phyloP scores from a whole-genome alignment of 2,888 invertebrate species.

The Seladonia tumulorum region DNA sequence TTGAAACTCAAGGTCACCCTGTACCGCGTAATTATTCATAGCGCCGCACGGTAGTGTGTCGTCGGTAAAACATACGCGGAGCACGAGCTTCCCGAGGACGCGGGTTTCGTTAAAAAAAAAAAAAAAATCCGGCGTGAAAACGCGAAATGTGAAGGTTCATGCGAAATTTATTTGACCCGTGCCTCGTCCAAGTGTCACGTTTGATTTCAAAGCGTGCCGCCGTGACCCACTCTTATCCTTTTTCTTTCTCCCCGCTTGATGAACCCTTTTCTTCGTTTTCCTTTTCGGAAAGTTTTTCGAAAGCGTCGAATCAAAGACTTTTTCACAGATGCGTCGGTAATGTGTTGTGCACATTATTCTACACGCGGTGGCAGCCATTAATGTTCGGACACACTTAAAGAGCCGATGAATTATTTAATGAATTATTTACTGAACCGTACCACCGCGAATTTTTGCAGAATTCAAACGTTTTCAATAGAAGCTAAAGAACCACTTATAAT shows the following conservation, averaged over 20 bases:
- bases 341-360: not conserved
- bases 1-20: too few species aligned
- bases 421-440: too few species aligned
- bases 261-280: not conserved
- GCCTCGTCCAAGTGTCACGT: constrained; percentile 25
- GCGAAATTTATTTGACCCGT: constrained; percentile 56
- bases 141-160: constrained; percentile 59
- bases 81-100: constrained; percentile 30
- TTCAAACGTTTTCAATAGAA: not conserved
- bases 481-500: not conserved
- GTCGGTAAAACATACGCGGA: constrained; percentile 9
- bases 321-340: not conserved
- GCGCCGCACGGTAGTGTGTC: not conserved
- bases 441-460: too few species aligned
- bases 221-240: constrained; percentile 34
- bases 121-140: constrained; percentile 45
- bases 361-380: not conserved
- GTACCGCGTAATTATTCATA: not conserved
- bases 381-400: too few species aligned
- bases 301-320: not conserved
- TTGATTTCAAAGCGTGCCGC: constrained; percentile 48
- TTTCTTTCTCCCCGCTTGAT: not conserved
- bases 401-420: too few species aligned
- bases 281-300: not conserved
- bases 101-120: constrained; percentile 24